A percentile compares a stretch with the other conserved stretches of the same genome.
Evolutionary conservation across 92 coral and sea anemone species (phyloP).

Genomic region (Porites rus): DNA sequence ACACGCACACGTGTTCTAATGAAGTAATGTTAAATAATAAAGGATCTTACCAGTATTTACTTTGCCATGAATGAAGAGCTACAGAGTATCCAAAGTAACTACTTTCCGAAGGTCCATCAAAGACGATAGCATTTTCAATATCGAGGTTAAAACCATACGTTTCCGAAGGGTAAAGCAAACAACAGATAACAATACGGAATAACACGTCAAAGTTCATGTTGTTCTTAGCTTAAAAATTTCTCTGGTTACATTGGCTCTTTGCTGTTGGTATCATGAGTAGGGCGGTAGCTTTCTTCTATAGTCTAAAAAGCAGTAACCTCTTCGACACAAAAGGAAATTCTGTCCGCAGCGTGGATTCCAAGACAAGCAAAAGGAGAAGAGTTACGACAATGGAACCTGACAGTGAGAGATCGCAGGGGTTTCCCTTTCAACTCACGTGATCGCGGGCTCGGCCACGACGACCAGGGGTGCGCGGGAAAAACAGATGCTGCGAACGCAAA

Average conservation of each 20-base stretch:
- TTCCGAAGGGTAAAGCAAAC: background rate
- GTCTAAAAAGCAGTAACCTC: too few relatives aligned
- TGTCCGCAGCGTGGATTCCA: too few relatives aligned
- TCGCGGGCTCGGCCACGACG: too few relatives aligned
- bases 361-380: too few relatives aligned
- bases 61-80: conserved; percentile 49
- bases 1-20: background rate
- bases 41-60: conserved; percentile 52
- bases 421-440: too few relatives aligned
- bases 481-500: too few relatives aligned
- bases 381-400: too few relatives aligned
- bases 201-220: background rate
- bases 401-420: too few relatives aligned
- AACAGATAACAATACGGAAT: background rate
- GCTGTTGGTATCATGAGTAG: too few relatives aligned
- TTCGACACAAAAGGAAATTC: too few relatives aligned
- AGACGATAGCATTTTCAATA: conserved; percentile 43
- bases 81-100: conserved; percentile 70
- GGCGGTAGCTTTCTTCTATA: too few relatives aligned
- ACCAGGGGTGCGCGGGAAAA: too few relatives aligned
- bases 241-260: background rate
- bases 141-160: conserved; percentile 62
- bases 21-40: background rate
- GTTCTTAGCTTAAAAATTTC: background rate
- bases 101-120: conserved; percentile 37